Base-by-base conservation (phyloP, 2,888 invertebrate species). In the Scelioninae gen. 1 region DNA sequence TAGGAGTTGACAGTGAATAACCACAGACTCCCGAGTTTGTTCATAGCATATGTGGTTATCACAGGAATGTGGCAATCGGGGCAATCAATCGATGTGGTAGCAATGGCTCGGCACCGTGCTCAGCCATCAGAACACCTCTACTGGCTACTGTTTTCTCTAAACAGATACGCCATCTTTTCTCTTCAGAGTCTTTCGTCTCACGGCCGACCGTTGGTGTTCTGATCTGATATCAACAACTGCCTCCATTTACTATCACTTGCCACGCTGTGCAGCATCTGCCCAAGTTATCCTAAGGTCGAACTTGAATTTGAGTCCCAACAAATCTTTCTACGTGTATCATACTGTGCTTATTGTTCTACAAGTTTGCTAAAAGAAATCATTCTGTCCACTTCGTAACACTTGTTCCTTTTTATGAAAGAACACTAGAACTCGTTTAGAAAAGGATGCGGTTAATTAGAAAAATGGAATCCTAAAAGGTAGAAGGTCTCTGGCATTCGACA, bases 41-140 rank as follows among this genome's bases (percentile, higher is more conserved):
- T 43, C 49, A 49, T 66, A 68, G 79, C 77, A 80, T 63, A 49
- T 76, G 80, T 76, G 72, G 58, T 85, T 88, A 88, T 88, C 87
- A 87, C 86, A 81, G 86, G 85, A 88, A 87, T 84, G 86, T 83
- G 86, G 86, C 88, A 87, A 89, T 89, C 89, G 84, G 85, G 84
- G 86, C 88, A 86, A 89, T 89, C 89, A 83, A 89, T 89, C 88
- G 89, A 89, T 87, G 86, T 87, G 88, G 88, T 88, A 89, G 89
- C 89, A 86, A 88, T 87, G 86, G 88, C 84, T 87, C 85, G 86
- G 45, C 85, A 86, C 84, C 84, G 88, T 88, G 89, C 88, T 89
- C 89, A 87, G 86, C 89, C 86, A 89, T 88, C 89, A 86, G 89
- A 89, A 88, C 89, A 89, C 88, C 88, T 88, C 88, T 86, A 83